Conservation (phyloP, 2,113 vertebrate species). For the Podarcis muralis region DNA sequence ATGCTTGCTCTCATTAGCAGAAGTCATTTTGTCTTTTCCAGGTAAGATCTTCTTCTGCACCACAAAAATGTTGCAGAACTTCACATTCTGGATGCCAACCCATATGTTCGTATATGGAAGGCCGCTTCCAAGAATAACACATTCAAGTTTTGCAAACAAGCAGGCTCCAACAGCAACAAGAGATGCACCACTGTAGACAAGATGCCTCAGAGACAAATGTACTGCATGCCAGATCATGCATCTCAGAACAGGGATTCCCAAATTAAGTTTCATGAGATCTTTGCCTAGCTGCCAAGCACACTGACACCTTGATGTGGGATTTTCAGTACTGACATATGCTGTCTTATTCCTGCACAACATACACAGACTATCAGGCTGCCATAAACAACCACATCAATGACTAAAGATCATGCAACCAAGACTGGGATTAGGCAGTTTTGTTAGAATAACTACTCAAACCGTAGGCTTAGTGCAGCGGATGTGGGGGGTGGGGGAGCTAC, state of each 20-base stretch:
- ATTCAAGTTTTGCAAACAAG: background rate
- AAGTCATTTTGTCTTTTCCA: slow-evolving; percentile 19
- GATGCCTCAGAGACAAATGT: slow-evolving; percentile 4
- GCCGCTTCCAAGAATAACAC: slow-evolving; percentile 27
- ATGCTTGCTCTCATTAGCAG: slow-evolving; percentile 36
- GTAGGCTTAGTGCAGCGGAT: background rate
- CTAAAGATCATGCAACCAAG: background rate
- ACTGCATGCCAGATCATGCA: slow-evolving; percentile 34
- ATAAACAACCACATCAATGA: background rate
- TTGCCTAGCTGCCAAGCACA: slow-evolving; percentile 10
- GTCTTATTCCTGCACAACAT: slow-evolving; percentile 30
- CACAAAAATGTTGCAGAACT: slow-evolving; percentile 57
- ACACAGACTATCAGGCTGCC: background rate
- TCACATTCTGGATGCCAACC: background rate
- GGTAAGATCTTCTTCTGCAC: slow-evolving; percentile 21
- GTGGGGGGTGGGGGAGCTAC: background rate
- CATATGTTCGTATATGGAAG: background rate
- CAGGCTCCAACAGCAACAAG: background rate
- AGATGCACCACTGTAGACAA: background rate
- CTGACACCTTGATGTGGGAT: slow-evolving; percentile 41
- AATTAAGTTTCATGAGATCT: slow-evolving; percentile 29
- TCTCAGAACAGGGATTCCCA: slow-evolving; percentile 50
- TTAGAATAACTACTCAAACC: background rate
- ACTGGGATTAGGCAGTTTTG: accelerated
- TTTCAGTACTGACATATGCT: slow-evolving; percentile 32